Evolutionary conservation across 2,797 vertebrate genomes (phyloP), one percentile per base, ranked within the genome.

Genomic region (Taeniopygia guttata): DNA sequence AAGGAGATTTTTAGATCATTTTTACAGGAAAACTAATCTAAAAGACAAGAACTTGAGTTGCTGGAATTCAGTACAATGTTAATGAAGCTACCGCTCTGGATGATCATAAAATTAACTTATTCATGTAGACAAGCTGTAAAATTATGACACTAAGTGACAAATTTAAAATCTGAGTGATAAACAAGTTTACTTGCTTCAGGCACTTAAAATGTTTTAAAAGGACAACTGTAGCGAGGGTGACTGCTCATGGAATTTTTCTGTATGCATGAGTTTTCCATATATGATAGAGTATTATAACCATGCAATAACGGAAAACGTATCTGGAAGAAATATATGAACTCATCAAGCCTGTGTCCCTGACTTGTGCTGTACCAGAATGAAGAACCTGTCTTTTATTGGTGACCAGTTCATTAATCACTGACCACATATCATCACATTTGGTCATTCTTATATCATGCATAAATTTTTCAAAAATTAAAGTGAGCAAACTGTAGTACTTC

Each of bases 161-260:
- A 97, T 95, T 94, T 96, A 94, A 97, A 90, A 96, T 94, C 79
- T 51, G 40, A 51, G 54, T 59, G 48, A 49, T 94, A 97, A 96
- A 96, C 62, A 94, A 96, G 91, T 77, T 68, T 89, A 87, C 68
- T 52, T 90, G 32, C 32, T 89, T 73, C 40, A 87, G 26, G 23
- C 10, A 55, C 91, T 89, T 72, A 81, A 94, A 23, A 69, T 21
- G 6, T 91, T 91, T 86, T 62, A 70, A 95, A 68, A 92, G 30
- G 63, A 51, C 54, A 60, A 10, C 32, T 60, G 8, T 49, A 68
- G 45, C 48, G 46, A 62, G 6, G 52, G 17, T 46, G 66, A 81
- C 5, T 34, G 20, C 70, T 75, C 34, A 64, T 51, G 16, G 25
- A 69, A 40, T 56, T 70, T 32, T 66, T 69, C 21, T 73, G 23